Evolutionary conservation across 2,113 vertebrate genomes (phyloP).

Genomic region (Corydoras maculifer): DNA sequence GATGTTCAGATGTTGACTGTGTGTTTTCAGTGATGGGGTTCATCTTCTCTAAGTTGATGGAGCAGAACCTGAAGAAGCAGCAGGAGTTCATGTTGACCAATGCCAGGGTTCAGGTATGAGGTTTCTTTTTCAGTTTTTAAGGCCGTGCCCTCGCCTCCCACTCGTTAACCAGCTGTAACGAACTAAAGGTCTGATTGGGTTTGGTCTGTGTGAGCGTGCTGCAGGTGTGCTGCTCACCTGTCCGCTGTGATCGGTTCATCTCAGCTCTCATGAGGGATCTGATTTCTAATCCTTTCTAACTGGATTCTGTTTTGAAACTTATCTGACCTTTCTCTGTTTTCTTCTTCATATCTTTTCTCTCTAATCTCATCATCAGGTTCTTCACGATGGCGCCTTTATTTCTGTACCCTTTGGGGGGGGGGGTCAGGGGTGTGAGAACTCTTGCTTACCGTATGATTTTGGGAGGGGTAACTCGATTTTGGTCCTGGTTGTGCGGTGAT

Average conservation of each 20-base stretch:
- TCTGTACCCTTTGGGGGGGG: background rate
- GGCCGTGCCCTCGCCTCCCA: too few relatives aligned
- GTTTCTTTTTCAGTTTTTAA: too few relatives aligned
- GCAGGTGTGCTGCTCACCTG: too few relatives aligned
- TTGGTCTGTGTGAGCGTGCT: too few relatives aligned
- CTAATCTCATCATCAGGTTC: background rate
- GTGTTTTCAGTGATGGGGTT: slow-evolving; percentile 67
- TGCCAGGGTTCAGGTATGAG: slow-evolving; percentile 71
- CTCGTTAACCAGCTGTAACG: too few relatives aligned
- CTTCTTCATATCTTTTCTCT: background rate
- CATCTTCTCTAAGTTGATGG: slow-evolving; percentile 72
- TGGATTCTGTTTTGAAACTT: too few relatives aligned
- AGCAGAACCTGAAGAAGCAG: slow-evolving; percentile 72
- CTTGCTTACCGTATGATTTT: background rate
- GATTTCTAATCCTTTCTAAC: too few relatives aligned
- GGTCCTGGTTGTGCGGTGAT: background rate
- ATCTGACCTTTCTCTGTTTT: background rate
- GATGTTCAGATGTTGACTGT: slow-evolving; percentile 11
- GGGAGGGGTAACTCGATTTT: background rate
- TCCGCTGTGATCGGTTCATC: too few relatives aligned
- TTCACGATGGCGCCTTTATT: background rate
- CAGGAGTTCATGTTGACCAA: slow-evolving; percentile 78
- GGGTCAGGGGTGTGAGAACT: background rate
- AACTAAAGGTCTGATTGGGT: too few relatives aligned
- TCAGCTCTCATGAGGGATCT: too few relatives aligned